Evolutionary conservation across 1,140 invertebrate genomes (phyloP), one percentile per base, ranked within the genome.

Genomic region (Bombus affinis): DNA sequence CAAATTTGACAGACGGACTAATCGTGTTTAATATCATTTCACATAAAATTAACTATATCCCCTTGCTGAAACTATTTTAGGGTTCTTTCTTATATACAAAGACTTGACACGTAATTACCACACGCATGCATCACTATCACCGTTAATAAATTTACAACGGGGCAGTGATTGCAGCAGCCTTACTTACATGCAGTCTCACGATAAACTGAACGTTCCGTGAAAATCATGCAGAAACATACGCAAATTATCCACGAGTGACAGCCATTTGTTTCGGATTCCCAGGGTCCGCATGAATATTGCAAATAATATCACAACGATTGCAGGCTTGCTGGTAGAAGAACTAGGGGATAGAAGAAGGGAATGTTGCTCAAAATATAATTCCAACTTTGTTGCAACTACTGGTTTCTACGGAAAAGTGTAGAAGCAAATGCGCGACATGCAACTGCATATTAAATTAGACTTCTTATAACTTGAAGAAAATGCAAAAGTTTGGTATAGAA

Each of bases 1-100:
- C 77, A 25, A 68, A 87, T 25, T 90, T 86, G 9, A 89, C 76
- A 2, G 59, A 44, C 2, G 15, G 35, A 8, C 80, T 86, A 28
- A 89, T 47, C 6, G 73, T 76, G 57, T 28, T 84, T 22, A 10
- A 37, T 5, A 22, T 15, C 37, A 28, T 81, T 53, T 53, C 18
- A 35, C 9, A 28, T n/a, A 28, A 13, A 25, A 37, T 57, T n/a
- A 4, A 2, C 32, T 10, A 9, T n/a, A 1, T 18, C 39, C 10
- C 3, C 9, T 15, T 5, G 5, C 13, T 9, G 6, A 10, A 28
- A 44, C n/a, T 35, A 15, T 2, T n/a, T 28, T 9, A 22, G 1
- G 4, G 0, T 28, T 9, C 2, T 25, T 22, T 37, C 53, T 5
- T 2, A 44, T 32, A 9, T 72, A 32, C 8, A 22, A 5, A 39